Evolutionary conservation across 2,797 vertebrate species (phyloP), one percentile per base, ranked within the genome.

Genomic region (Sebastes alutus): DNA sequence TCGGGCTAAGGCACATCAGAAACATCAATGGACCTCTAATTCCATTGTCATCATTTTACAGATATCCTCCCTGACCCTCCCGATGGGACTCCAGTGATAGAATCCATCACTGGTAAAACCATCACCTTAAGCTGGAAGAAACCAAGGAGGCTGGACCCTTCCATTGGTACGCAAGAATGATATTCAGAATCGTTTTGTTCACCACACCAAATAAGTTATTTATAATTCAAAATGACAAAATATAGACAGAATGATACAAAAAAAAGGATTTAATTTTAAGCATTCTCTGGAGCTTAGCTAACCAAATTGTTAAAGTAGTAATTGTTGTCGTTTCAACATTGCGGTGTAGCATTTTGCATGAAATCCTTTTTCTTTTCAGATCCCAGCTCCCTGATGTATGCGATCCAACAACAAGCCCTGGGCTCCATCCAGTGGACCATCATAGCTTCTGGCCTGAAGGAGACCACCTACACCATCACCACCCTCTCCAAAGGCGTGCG

Each of bases 1-100:
- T 42, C 9, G 1, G 12, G 2, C 18, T 6, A 59, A 22, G 20
- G 0, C 23, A 69, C 20, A 38, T 62, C 32, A 60, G 35, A 75
- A 22, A 49, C 14, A 77, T 42, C 23, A 29, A 20, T 46, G 16
- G 32, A 62, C 10, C 13, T 55, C 10, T 79, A 22, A 65, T 77
- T 70, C 18, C 13, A 35, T 3, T 59, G 10, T 67, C 61, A 23
- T 79, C 0, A 4, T 76, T 86, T 73, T 86, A 35, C 64, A 99
- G 99, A 99, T 72, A 96, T 99, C 88, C 97, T 99, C 74, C 98
- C 99, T 1, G 97, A 97, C 3, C 97, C 98, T 13, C 99, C 99
- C 0, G 98, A 98, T 0, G 99, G 98, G 0, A 95, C 95, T 2
- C 98, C 98, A 0, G 92, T 95, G 0, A 94, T 99, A 55, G 94